phyloP scores from a whole-genome alignment of 2,797 vertebrate genomes.

The Eulemur rubriventer region DNA sequence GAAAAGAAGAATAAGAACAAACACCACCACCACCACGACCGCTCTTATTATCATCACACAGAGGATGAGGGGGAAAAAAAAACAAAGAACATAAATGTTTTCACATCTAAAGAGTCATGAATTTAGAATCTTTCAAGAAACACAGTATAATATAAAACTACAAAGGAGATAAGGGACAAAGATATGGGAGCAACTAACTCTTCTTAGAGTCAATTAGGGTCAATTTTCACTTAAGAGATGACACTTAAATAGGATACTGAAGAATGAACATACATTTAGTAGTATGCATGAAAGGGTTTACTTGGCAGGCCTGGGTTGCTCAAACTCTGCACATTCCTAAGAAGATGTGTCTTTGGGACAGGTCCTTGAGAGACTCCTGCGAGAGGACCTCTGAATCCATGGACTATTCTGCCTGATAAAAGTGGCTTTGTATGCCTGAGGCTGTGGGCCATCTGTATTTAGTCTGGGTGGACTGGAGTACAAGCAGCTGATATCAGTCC shows the following conservation, averaged over 20 bases:
- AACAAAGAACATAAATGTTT: neutral
- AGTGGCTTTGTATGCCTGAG: neutral
- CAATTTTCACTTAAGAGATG: neutral
- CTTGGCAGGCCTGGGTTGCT: neutral
- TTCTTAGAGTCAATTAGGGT: neutral
- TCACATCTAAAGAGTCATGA: neutral
- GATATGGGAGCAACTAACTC: neutral
- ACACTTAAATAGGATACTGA: neutral
- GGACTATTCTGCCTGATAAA: neutral
- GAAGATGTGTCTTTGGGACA: neutral
- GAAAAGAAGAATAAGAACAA: no score
- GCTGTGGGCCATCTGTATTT: neutral
- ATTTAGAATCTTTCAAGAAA: constrained; percentile 1
- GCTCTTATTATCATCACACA: no score
- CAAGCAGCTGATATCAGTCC: neutral
- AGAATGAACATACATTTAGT: neutral
- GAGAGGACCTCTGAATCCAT: neutral
- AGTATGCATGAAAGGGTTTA: neutral
- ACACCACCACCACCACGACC: no score
- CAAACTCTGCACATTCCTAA: neutral
- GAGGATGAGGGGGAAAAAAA: neutral
- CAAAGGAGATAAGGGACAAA: neutral
- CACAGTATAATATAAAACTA: neutral
- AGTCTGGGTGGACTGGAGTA: neutral
- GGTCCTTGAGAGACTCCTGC: neutral